Conservation (phyloP, 2,888 invertebrate species). For the Neocrepidodera transversa region DNA sequence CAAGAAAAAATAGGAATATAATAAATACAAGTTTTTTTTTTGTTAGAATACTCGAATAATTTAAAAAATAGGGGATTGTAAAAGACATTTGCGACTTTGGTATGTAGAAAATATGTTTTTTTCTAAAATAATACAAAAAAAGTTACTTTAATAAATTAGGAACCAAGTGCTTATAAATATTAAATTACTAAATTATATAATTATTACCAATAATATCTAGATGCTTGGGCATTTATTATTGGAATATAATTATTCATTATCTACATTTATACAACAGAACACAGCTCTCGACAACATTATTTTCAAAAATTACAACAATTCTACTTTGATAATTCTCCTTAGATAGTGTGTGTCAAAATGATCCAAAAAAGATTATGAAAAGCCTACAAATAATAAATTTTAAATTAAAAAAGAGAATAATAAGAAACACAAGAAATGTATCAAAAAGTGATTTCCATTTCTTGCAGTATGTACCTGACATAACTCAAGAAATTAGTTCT, state of each 20-base stretch:
- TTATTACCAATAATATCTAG: conserved; percentile 55
- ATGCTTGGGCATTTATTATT: conserved; percentile 52
- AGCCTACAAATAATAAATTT: too few relatives aligned
- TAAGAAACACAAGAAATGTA: too few relatives aligned
- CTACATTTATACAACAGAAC: conserved; percentile 56
- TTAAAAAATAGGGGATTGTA: conserved; percentile 49
- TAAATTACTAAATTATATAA: conserved; percentile 54
- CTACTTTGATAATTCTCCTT: conserved; percentile 16
- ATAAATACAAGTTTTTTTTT: conserved; percentile 42
- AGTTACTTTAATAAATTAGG: conserved; percentile 59
- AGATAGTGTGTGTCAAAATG: neutral
- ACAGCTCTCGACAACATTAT: conserved; percentile 27
- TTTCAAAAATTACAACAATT: conserved; percentile 33
- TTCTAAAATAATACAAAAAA: conserved; percentile 56
- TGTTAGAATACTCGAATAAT: conserved; percentile 51
- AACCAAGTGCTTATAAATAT: conserved; percentile 61
- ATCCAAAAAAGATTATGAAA: too few relatives aligned
- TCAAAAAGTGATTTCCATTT: too few relatives aligned
- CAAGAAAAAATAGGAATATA: conserved; percentile 37
- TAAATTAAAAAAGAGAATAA: too few relatives aligned
- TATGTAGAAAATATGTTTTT: conserved; percentile 48
- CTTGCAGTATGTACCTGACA: too few relatives aligned
- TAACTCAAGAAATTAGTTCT: too few relatives aligned
- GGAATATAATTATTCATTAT: conserved; percentile 56
- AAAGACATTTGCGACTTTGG: conserved; percentile 55